A percentile compares a stretch with the other conserved stretches of the same genome.
phyloP scores from a whole-genome alignment of 1,140 invertebrate species.

The Pseudomyrmex cubaensis region DNA sequence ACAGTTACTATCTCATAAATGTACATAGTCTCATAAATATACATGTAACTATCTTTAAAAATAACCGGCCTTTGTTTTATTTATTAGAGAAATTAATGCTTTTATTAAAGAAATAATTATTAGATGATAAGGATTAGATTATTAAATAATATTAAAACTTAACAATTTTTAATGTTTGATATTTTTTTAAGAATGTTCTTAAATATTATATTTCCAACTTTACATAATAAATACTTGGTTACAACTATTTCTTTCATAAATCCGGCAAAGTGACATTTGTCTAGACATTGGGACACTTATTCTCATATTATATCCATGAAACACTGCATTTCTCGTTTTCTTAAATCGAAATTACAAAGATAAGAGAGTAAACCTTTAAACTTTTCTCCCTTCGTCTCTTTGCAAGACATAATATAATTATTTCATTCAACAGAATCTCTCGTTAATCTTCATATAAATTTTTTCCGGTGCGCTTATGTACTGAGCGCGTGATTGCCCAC shows the following conservation, averaged over 20 bases:
- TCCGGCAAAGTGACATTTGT: background rate
- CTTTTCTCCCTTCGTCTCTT: background rate
- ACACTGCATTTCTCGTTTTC: slow-evolving; percentile 10
- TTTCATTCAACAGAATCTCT: slow-evolving; percentile 21
- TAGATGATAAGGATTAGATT: too few relatives aligned
- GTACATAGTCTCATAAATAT: too few relatives aligned
- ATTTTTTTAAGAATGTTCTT: too few relatives aligned
- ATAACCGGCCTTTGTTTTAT: too few relatives aligned
- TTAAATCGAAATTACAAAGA: background rate
- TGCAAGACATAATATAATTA: background rate
- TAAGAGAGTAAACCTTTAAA: background rate
- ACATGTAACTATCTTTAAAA: too few relatives aligned
- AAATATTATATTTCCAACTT: too few relatives aligned
- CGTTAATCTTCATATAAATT: slow-evolving; percentile 1
- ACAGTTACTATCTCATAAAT: too few relatives aligned
- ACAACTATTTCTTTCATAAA: slow-evolving; percentile 15
- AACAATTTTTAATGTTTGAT: too few relatives aligned
- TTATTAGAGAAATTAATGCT: too few relatives aligned
- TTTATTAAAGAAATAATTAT: too few relatives aligned
- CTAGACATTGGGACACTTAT: background rate
- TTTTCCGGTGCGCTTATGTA: background rate
- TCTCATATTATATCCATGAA: background rate
- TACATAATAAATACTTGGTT: background rate
- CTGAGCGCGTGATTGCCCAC: background rate
- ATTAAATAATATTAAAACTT: too few relatives aligned